Evolutionary conservation across 2,113 vertebrate genomes (phyloP), one percentile per base, ranked within the genome.

Genomic region (Poeciliopsis occidentalis): DNA sequence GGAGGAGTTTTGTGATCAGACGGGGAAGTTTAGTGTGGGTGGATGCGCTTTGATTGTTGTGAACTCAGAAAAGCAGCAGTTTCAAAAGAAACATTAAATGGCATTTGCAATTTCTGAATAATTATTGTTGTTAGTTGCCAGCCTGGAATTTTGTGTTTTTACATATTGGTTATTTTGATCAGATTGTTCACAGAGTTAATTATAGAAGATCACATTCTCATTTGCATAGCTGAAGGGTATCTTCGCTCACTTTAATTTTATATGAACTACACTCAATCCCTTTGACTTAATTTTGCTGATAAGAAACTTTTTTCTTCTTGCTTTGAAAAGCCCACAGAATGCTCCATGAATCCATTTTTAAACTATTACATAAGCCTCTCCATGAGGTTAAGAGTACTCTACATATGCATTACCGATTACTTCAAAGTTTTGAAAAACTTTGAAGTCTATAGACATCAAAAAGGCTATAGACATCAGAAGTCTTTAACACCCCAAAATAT

Each of bases 321-420:
- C 76, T 88, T 81, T 88, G 67, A 80, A 65, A 84, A 81, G 71
- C 67, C 77, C 75, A 90, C 80, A 68, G 72, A 79, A 75, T 76
- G 27, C 44, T 80, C 84, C 29, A 76, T 89, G 71, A 88, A 77
- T 87, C 63, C 24, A 67, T 74, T 76, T 82, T 32, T 24, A 39
- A 29, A 69, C 13, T 31, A n/a, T 76, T 81, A 41, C 30, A 75
- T 82, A 87, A 85, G 64, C 62, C 13, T 41, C 69, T 75, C 30
- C 60, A 76, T 82, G 77, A 64, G 73, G 64, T 75, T 29, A 13
- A 54, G 22, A n/a, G 8, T 60, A 41, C 54, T 74, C 68, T 68
- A 66, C 64, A 82, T 63, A 67, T 69, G 63, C 66, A 79, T 37
- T 75, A 26, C 76, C 61, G 26, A 12, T 64, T 47, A 75, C 60